A percentile compares a stretch with the other conserved stretches of the same genome.
Evolutionary conservation across 2,888 invertebrate species (phyloP).

Genomic region (Drosophila kuntzei): DNA sequence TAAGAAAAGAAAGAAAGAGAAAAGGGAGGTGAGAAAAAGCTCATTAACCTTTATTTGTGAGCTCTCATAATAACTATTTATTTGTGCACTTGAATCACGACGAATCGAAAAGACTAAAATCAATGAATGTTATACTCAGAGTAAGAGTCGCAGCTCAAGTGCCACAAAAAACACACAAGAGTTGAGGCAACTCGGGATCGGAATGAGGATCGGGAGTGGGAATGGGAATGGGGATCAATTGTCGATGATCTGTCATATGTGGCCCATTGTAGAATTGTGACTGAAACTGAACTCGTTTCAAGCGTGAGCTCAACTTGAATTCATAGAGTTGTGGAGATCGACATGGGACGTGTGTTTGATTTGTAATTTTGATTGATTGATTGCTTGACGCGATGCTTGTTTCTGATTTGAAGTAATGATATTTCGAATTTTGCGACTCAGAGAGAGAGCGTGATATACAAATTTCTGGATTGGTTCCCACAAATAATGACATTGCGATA

Average conservation of each 20-base stretch:
- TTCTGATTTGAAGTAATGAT: constrained; percentile 68
- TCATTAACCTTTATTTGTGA: constrained; percentile 76
- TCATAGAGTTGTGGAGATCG: constrained; percentile 16
- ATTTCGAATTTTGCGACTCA: constrained; percentile 56
- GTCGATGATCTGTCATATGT: constrained; percentile 71
- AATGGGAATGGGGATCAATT: constrained; percentile 24
- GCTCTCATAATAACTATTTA: constrained; percentile 37
- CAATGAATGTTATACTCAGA: constrained; percentile 36
- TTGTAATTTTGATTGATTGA: constrained; percentile 77
- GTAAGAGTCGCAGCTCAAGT: constrained; percentile 35
- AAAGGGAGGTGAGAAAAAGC: constrained; percentile 56
- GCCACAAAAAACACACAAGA: constrained; percentile 18
- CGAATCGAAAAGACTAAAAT: constrained; percentile 31
- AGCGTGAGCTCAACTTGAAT: constrained; percentile 7
- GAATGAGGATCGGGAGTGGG: constrained; percentile 12
- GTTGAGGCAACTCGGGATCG: constrained; percentile 21
- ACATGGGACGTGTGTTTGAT: constrained; percentile 64
- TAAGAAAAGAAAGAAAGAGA: constrained; percentile 1
- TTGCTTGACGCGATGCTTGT: constrained; percentile 66
- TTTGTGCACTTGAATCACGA: constrained; percentile 59
- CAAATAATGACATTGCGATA: constrained; percentile 78
- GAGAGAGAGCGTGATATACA: constrained; percentile 51
- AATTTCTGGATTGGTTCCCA: constrained; percentile 73
- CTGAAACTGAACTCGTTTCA: constrained; percentile 59
- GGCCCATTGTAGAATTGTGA: constrained; percentile 56